Base-by-base conservation (phyloP, 2,888 invertebrate species). In the Pollenia amentaria region DNA sequence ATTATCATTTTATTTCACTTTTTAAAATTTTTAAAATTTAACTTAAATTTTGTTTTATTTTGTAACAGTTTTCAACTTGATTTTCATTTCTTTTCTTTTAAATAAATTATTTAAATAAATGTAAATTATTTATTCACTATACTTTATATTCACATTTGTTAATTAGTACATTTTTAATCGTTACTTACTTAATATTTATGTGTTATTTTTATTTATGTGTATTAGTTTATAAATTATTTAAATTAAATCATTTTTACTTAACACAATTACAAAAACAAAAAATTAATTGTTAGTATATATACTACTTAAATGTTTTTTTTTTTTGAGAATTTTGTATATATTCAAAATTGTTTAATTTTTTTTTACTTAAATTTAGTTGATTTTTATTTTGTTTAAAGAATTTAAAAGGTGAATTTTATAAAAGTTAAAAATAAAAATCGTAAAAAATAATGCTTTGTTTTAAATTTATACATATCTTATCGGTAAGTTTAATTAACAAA, bases 221-320 rank as follows among this genome's bases (percentile, higher is more conserved):
- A 12, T 42, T 38, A 69, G 11, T 44, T 18, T 72, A 38, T 60
- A 38, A 16, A 78, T 72, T 84, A 67, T 38, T 12, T 65, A 65
- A 42, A 77, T 72, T 72, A 78, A 82, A 11, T 40, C 7, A 51
- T 69, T 51, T 51, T 48, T 60, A 53, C 12, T 44, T 77, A 78
- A 29, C 3, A 78, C 53, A 67, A 67, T 70, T 80, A 64, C 38
- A 21, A 21, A 72, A 73, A 67, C 55, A 77, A 77, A 88, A 84
- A 85, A 73, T 76, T 79, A 85, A 87, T 21, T 55, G 42, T 21
- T 29, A 29, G 29, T 10, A 64, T 69, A 48, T 11, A 29, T 46
- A 18, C 10, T 7, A 48, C 46, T 70, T n/a, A n/a, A n/a, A n/a
- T n/a, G n/a, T n/a, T n/a, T n/a, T n/a, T n/a, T n/a, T n/a, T n/a